These are phyloP conservation scores for Busseola fusca DNA, from an alignment of 2,888 invertebrate genomes.

Conservation along the genomic window DNA sequence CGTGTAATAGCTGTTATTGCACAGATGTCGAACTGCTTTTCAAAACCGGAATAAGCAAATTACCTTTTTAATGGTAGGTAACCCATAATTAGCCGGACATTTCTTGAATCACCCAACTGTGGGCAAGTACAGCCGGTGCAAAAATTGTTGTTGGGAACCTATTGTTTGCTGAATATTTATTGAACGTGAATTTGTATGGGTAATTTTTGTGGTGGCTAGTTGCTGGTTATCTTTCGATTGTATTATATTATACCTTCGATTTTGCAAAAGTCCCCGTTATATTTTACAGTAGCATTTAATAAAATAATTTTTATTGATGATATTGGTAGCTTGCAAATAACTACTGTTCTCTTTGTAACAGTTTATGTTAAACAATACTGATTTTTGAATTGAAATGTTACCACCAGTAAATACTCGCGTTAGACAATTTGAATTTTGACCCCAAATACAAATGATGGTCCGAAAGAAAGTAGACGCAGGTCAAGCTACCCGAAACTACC, in stretches of 20 bases:
- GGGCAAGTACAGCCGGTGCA: slow-evolving; percentile 49
- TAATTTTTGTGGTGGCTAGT: not conserved
- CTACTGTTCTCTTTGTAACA: not conserved
- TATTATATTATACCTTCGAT: not conserved
- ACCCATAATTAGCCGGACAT: slow-evolving; percentile 75
- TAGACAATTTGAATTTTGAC: too few species aligned
- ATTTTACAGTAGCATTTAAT: not conserved
- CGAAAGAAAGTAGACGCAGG: too few species aligned
- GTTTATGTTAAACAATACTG: not conserved
- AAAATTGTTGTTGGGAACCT: slow-evolving; percentile 24
- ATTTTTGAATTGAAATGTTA: not conserved
- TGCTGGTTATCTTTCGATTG: not conserved
- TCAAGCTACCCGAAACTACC: too few species aligned
- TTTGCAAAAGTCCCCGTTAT: not conserved
- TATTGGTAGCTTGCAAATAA: not conserved
- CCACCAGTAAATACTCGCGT: too few species aligned
- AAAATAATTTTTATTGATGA: not conserved
- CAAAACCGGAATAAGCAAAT: slow-evolving; percentile 81
- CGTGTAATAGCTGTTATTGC: slow-evolving; percentile 71
- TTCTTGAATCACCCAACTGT: slow-evolving; percentile 78
- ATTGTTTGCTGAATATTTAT: slow-evolving; percentile 19
- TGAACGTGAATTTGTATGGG: not conserved
- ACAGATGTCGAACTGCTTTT: slow-evolving; percentile 76
- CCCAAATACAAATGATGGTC: too few species aligned
- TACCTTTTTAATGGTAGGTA: slow-evolving; percentile 69